A percentile compares a stretch with the other conserved stretches of the same genome.
Conservation (phyloP, 2,113 vertebrate genomes). For the Synchiropus splendidus region DNA sequence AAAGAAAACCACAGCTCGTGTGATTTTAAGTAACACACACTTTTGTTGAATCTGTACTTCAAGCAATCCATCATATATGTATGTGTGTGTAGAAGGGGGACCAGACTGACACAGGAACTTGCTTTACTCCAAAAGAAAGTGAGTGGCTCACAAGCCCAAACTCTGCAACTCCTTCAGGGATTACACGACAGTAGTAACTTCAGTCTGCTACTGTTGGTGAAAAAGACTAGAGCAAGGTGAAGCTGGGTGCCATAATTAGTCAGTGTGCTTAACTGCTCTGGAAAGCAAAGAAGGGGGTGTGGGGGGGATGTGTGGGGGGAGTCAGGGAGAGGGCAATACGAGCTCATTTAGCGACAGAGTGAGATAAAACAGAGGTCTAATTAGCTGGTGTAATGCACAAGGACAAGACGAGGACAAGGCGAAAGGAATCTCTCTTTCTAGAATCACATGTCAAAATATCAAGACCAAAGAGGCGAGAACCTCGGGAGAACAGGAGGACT, state of each 20-base stretch:
- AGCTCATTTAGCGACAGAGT: slow-evolving; percentile 16
- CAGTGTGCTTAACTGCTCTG: slow-evolving; percentile 17
- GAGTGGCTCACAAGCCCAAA: slow-evolving; percentile 20
- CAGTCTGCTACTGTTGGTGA: slow-evolving; percentile 6
- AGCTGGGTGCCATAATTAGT: slow-evolving; percentile 29
- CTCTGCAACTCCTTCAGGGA: slow-evolving; percentile 23
- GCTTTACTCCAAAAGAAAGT: slow-evolving; percentile 1
- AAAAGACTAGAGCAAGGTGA: slow-evolving; percentile 26
- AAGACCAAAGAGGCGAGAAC: background rate
- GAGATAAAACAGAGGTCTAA: slow-evolving; percentile 29
- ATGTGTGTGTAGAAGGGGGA: too few relatives aligned
- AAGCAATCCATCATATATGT: too few relatives aligned
- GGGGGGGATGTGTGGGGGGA: too few relatives aligned
- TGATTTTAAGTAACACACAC: too few relatives aligned
- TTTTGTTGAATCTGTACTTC: too few relatives aligned
- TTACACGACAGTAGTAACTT: slow-evolving; percentile 27
- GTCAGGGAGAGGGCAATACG: slow-evolving; percentile 23
- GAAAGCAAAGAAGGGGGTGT: slow-evolving; percentile 33
- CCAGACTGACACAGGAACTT: too few relatives aligned
- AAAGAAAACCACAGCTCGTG: too few relatives aligned
- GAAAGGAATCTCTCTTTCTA: background rate
- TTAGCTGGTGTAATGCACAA: slow-evolving; percentile 26
- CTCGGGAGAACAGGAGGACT: too few relatives aligned
- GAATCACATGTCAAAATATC: slow-evolving; percentile 1
- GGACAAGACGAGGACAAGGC: slow-evolving; percentile 3